Percentiles rank a stretch among this genome's conserved stretches.
These are phyloP conservation scores for Tachina grossa DNA, from an alignment of 2,888 invertebrate species.

Conservation along the genomic window DNA sequence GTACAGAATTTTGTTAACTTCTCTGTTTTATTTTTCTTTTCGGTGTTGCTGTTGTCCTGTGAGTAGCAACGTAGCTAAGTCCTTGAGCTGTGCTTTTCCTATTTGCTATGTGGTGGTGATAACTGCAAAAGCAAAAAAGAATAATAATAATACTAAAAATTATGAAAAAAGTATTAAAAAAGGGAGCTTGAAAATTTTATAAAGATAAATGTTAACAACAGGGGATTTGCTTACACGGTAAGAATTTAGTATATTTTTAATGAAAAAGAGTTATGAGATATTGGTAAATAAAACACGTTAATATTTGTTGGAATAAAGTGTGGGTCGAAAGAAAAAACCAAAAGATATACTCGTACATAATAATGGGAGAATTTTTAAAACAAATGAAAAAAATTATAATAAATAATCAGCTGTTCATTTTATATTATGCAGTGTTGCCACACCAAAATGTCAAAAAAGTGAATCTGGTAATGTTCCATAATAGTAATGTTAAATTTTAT, in stretches of 20 bases:
- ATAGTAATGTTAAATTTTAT: too few relatives aligned
- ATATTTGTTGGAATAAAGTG: too few relatives aligned
- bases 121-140: slow-evolving; percentile 40
- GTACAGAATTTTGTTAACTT: slow-evolving; percentile 35
- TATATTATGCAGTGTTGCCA: too few relatives aligned
- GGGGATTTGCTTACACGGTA: too few relatives aligned
- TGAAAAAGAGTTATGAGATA: neutral
- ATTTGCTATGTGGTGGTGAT: slow-evolving; percentile 49
- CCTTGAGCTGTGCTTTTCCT: slow-evolving; percentile 56
- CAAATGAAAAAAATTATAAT: too few relatives aligned
- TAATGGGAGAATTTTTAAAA: too few relatives aligned
- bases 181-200: neutral
- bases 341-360: too few relatives aligned
- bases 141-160: slow-evolving; percentile 12
- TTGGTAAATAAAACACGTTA: too few relatives aligned
- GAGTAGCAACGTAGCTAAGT: slow-evolving; percentile 31
- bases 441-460: too few relatives aligned
- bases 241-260: neutral
- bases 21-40: slow-evolving; percentile 20
- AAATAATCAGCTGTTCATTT: too few relatives aligned
- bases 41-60: slow-evolving; percentile 57
- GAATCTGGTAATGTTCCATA: too few relatives aligned
- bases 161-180: slow-evolving; percentile 5
- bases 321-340: too few relatives aligned
- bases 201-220: slow-evolving; percentile 34